Evolutionary conservation across 2,113 vertebrate species (phyloP), one percentile per base, ranked within the genome.

Genomic region (Neomonachus schauinslandi): DNA sequence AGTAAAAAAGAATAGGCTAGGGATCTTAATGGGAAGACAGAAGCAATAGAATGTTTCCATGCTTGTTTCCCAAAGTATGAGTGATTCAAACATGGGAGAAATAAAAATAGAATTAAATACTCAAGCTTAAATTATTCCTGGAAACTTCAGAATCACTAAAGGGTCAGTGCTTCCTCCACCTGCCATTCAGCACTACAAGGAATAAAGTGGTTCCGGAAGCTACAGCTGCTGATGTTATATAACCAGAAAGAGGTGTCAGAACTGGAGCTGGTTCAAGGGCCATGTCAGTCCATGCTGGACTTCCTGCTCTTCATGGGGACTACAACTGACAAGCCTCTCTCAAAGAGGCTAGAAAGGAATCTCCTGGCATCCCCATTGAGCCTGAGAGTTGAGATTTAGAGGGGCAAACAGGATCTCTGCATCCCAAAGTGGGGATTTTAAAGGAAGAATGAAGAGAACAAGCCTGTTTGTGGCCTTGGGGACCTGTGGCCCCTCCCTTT

Each of bases 131-230:
- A 95, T 87, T 91, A 97, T 92, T 98, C 95, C 96, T 98, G 97
- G 95, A 97, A 98, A 98, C 96, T 98, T 98, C 65, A 71, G 67
- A 89, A 95, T 49, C 95, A 97, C 98, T 95, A 92, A 98, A 94
- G 55, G 98, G 91, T 86, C n/a, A 88, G 93, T 42, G 92, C 94
- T 94, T 97, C 94, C 93, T 91, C 97, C 86, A 95, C 89, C 59
- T 90, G 51, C 95, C 67, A 90, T 87, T 95, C 87, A 89, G 67
- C 16, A 98, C 76, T 96, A 85, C 79, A 79, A 91, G 14, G 85
- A 82, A 59, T 92, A 96, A 92, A 94, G 81, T 89, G 90, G 92
- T 84, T 96, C 96, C 85, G 28, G 88, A 95, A 59, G 57, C 80
- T 93, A 55, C 67, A 87, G 94, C 87, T 33, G 77, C 91, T 12